A percentile compares a stretch with the other conserved stretches of the same genome.
Conservation (phyloP, 2,797 vertebrate genomes). For the Merluccius polli region DNA sequence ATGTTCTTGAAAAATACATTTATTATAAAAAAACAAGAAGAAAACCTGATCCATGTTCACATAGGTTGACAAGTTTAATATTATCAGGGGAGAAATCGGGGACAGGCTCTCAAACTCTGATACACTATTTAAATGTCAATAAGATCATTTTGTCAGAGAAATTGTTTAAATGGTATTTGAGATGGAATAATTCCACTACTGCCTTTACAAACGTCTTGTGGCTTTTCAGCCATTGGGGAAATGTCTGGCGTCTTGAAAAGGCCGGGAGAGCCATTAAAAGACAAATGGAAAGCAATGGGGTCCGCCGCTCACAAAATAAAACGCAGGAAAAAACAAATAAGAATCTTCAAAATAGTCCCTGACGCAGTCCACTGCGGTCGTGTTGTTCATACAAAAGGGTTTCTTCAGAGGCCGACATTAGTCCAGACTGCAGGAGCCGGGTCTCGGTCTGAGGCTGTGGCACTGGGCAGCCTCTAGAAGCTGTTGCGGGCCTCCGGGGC, state of each 20-base stretch:
- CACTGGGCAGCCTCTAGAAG: constrained; percentile 55
- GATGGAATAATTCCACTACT: not conserved
- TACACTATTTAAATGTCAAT: not conserved
- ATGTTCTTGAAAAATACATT: not conserved
- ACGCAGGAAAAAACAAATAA: not conserved
- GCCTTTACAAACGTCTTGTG: not conserved
- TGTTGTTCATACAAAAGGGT: not conserved
- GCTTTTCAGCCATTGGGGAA: constrained; percentile 1
- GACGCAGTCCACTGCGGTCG: not conserved
- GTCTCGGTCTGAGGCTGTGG: not conserved
- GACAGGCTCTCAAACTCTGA: not conserved
- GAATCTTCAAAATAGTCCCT: not conserved
- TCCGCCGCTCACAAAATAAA: not conserved
- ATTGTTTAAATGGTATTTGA: not conserved
- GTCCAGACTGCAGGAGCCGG: not conserved
- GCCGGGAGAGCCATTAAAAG: not conserved
- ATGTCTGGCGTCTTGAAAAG: not conserved
- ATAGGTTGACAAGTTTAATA: not conserved
- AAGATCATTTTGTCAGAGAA: not conserved
- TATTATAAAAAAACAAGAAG: too few species aligned
- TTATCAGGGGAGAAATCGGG: not conserved
- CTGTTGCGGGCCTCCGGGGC: constrained; percentile 54
- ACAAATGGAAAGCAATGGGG: not conserved
- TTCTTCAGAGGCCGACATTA: not conserved
- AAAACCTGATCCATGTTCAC: not conserved